Evolutionary conservation across 2,888 invertebrate genomes (phyloP).

Genomic region (Drosophila cracens): DNA sequence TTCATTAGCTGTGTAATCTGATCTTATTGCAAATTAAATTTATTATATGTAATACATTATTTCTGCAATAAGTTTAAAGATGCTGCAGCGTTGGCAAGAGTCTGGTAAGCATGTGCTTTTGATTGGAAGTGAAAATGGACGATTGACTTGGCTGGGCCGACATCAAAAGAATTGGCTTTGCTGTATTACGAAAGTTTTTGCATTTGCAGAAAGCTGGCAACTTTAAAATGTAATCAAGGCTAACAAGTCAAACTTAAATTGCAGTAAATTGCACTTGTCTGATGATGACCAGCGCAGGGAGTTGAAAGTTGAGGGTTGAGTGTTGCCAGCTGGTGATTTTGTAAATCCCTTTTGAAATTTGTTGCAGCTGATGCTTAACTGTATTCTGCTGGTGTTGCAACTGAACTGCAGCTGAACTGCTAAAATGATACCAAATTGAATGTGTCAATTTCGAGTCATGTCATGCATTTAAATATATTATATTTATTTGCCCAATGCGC

Average conservation of each 20-base stretch:
- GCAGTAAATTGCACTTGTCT: conserved; percentile 43
- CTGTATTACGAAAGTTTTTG: conserved; percentile 69
- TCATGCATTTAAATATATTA: conserved; percentile 66
- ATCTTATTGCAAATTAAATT: neutral
- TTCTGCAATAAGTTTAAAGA: neutral
- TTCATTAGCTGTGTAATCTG: neutral
- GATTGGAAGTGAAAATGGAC: conserved; percentile 58
- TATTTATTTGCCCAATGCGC: conserved; percentile 54
- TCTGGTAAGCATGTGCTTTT: neutral
- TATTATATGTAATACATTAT: neutral
- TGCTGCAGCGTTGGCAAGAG: neutral
- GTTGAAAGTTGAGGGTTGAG: conserved; percentile 1
- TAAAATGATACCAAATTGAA: conserved; percentile 67
- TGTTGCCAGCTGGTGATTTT: conserved; percentile 33
- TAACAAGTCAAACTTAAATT: conserved; percentile 70
- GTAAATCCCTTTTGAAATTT: conserved; percentile 54
- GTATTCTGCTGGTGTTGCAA: conserved; percentile 2
- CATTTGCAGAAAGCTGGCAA: conserved; percentile 58
- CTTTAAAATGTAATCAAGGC: conserved; percentile 73
- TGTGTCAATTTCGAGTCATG: conserved; percentile 73
- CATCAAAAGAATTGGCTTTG: conserved; percentile 34
- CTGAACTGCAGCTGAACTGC: conserved; percentile 44
- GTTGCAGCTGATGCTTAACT: conserved; percentile 56
- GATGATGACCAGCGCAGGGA: conserved; percentile 17
- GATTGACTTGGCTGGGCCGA: conserved; percentile 27